Conservation (phyloP, 2,888 invertebrate species). For the Pilophorus perplexus region DNA sequence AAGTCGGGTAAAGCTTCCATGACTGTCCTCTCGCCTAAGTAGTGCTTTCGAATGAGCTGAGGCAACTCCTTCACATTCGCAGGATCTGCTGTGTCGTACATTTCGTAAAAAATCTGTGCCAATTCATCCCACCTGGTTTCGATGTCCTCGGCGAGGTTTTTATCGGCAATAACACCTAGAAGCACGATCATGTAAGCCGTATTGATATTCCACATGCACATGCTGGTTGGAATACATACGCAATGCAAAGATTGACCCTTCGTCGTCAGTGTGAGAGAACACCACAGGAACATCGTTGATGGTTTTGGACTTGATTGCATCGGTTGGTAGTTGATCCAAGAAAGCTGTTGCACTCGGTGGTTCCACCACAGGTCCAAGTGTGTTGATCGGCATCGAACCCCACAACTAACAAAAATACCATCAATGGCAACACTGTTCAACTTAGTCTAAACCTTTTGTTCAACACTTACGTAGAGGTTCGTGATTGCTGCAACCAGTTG, state of each 20-base stretch:
- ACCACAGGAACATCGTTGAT: conserved; percentile 38
- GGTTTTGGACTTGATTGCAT: conserved; percentile 31
- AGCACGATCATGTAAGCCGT: too few relatives aligned
- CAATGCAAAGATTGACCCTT: conserved; percentile 39
- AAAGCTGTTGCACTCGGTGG: conserved; percentile 49
- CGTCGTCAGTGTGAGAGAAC: conserved; percentile 33
- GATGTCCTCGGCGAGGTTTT: background rate
- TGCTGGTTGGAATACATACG: too few relatives aligned
- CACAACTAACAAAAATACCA: too few relatives aligned
- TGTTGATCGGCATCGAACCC: background rate
- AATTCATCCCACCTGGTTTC: background rate
- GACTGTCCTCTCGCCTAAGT: background rate
- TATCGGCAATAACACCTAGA: background rate
- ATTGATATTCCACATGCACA: too few relatives aligned
- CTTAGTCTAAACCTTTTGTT: too few relatives aligned
- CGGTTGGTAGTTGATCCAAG: conserved; percentile 26
- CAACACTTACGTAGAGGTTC: too few relatives aligned
- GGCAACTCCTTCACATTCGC: background rate
- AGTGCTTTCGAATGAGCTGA: background rate
- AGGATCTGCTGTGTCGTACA: background rate
- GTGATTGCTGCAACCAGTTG: conserved; percentile 4
- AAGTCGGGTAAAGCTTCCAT: conserved; percentile 8
- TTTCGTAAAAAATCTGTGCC: background rate
- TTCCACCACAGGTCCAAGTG: conserved; percentile 62
- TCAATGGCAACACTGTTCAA: too few relatives aligned